Base-by-base conservation (phyloP, 2,113 vertebrate genomes). In the Colistium nudipinnis region DNA sequence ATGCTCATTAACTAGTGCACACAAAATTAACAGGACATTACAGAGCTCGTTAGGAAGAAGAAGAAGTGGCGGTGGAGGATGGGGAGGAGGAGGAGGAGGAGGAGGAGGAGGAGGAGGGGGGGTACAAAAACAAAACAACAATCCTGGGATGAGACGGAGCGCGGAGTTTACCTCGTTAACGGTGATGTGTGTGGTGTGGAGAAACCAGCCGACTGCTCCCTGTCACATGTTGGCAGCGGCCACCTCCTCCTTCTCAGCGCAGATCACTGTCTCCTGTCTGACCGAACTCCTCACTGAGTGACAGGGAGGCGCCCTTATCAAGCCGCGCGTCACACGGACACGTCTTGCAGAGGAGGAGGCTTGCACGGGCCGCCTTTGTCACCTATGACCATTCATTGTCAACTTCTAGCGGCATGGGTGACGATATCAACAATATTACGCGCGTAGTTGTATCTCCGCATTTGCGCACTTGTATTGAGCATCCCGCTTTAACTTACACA, bases 1-100 rank as follows among this genome's bases (percentile, higher is more conserved):
- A 94, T 92, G 94, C 94, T 96, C 95, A 94, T 96, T 95, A 96
- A 95, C 90, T 92, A 88, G 82, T 89, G 90, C 89, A 87, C 91
- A 92, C 92, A 87, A 87, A 94, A 95, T 94, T 92, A 95, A 90
- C 94, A 92, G 88, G 90, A 93, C 94, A 92, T 91, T 92, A 93
- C 91, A 91, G 90, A 94, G 91, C 92, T 93, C 49, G 72, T 67
- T 57, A 63, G 85, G 87, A 84, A 92, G 91, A 83, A 70, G 72
- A 60, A 61, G 86, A 87, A 78, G 76, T 85, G 71, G 75, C 67
- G 9, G 33, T 24, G 9, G 36, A 30, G 6, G 31, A 53, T 10
- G 17, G 19, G 30, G 5, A 33, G 25, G 19, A 48, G 17, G 4
- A 81, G 70, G 41, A 56, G 11, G 64, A 24, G 49, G 47, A 25